A percentile compares a stretch with the other conserved stretches of the same genome.
phyloP scores from a whole-genome alignment of 2,113 vertebrate species.

The Corapipo altera region DNA sequence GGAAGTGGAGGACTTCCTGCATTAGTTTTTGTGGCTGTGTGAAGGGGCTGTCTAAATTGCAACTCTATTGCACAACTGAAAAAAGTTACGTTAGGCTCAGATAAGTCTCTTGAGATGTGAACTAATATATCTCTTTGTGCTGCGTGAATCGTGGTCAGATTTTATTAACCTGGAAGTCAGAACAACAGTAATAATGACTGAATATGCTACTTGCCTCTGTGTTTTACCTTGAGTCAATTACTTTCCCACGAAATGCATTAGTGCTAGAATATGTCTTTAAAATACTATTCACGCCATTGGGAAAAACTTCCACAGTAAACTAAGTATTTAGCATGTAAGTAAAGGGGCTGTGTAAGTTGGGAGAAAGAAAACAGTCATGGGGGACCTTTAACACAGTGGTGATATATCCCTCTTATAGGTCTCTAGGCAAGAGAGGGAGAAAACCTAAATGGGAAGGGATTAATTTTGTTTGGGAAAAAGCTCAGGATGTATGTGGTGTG shows the following conservation, averaged over 20 bases:
- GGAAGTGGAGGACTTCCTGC: slow-evolving; percentile 68
- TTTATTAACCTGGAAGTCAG: not conserved
- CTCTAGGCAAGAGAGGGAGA: not conserved
- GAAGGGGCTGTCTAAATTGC: not conserved
- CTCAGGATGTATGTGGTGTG: not conserved
- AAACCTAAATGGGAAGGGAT: not conserved
- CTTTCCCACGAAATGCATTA: not conserved
- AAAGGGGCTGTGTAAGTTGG: not conserved
- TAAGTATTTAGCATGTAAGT: not conserved
- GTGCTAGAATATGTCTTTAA: not conserved
- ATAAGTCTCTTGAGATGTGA: not conserved
- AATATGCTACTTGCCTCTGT: not conserved
- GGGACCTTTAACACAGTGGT: not conserved
- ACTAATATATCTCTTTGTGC: not conserved
- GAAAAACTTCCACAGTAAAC: not conserved
- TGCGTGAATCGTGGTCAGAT: not conserved
- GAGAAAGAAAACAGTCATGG: not conserved
- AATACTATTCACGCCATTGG: not conserved
- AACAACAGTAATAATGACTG: not conserved
- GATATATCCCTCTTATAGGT: not conserved
- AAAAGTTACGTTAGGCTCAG: not conserved
- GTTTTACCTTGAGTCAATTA: not conserved
- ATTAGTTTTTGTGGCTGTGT: slow-evolving; percentile 54
- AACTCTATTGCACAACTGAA: slow-evolving; percentile 5
- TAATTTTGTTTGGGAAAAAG: not conserved